Base-by-base conservation (phyloP, 2,888 invertebrate genomes). In the Eristalis arbustorum region DNA sequence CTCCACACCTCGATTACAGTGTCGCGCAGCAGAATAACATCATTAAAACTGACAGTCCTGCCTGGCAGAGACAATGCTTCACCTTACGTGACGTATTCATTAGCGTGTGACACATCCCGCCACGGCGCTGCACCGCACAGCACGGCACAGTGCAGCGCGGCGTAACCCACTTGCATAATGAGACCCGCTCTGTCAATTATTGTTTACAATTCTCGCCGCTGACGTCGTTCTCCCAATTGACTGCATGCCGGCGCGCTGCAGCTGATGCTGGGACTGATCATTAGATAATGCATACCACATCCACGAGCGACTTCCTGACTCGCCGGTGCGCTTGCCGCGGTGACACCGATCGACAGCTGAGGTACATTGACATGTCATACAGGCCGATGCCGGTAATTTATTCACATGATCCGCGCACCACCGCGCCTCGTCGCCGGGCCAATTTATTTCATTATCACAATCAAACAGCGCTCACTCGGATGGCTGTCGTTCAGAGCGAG, bases 91-190 rank as follows among this genome's bases (percentile, higher is more conserved):
- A 87, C 71, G 71, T 82, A 87, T 82, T 87, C 85, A 87, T 87
- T 87, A 87, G 25, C 25, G 69, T 74, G 82, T 85, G 85, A 82
- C 85, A 85, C 77, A 82, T 85, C 85, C 81, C 72, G 25, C 81
- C 37, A 56, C 42, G 59, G 59, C 59, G 59, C 14, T 2, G 57
- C 57, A 5, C 31, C 1, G 31, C 31, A 8, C 23, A 2, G 23
- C 22, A n/a, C 31, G 10, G 40, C 42, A n/a, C 42, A n/a, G n/a
- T 5, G 42, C 49, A 57, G 63, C 14, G 61, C 49, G 61, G 61
- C 77, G 74, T 76, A 85, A 78, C 85, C 82, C 85, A 85, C 82
- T 85, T 85, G 85, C 85, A 85, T 85, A 85, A 85, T 82, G 77
- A 59, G 59, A 40, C 66, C 64, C 40, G 64, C 69, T 74, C 77